phyloP scores from a whole-genome alignment of 2,888 invertebrate species.

The Prionchulus punctatus region DNA sequence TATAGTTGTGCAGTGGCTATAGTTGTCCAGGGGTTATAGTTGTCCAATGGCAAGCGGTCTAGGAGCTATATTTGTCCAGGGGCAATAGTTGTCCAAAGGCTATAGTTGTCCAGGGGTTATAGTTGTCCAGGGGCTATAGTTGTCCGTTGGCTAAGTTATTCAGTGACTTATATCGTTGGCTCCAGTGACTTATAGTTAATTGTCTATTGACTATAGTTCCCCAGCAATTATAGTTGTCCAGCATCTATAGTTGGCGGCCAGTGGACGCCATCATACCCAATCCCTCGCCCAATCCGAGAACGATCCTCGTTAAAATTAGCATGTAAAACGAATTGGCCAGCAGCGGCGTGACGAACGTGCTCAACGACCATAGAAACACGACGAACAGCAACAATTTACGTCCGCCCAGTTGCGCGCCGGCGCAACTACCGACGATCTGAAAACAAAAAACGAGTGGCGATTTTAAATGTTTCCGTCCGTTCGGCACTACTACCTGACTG shows the following conservation, averaged over 20 bases:
- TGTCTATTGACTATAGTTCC: too few relatives aligned
- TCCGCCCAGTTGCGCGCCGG: constrained; percentile 50
- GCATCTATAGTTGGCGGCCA: constrained; percentile 3
- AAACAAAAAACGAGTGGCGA: constrained; percentile 24
- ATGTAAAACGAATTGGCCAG: constrained; percentile 47
- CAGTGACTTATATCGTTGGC: too few relatives aligned
- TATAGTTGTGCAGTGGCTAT: too few relatives aligned
- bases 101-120: too few relatives aligned
- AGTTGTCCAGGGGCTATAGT: too few relatives aligned
- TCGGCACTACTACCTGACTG: too few relatives aligned
- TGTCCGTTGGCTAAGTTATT: too few relatives aligned
- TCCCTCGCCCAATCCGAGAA: constrained; percentile 56
- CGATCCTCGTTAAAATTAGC: constrained; percentile 48
- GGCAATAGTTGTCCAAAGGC: too few relatives aligned
- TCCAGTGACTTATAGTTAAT: too few relatives aligned
- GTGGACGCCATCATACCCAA: constrained; percentile 47
- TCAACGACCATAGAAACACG: constrained; percentile 54
- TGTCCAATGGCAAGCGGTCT: too few relatives aligned
- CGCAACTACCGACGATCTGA: constrained; percentile 51
- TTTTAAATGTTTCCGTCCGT: constrained; percentile 17
- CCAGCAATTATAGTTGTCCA: constrained; percentile 1
- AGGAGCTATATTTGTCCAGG: too few relatives aligned
- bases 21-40: too few relatives aligned
- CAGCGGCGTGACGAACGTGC: constrained; percentile 52
- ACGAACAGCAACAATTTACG: constrained; percentile 51